Conservation (phyloP, 2,888 invertebrate genomes). For the Cyclophora punctaria region DNA sequence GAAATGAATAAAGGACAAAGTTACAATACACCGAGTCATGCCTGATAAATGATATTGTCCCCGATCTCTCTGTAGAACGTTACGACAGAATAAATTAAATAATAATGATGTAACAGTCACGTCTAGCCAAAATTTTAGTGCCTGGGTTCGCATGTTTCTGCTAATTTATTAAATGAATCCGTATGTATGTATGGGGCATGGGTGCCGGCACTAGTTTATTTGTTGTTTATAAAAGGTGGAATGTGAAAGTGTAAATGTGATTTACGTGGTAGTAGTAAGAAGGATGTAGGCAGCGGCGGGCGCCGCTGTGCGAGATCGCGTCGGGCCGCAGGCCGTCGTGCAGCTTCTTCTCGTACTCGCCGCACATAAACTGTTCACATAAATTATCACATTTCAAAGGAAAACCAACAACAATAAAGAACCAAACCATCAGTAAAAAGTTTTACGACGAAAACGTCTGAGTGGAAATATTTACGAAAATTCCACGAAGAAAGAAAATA, state of each 20-base stretch:
- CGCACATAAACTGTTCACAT: constrained; percentile 48
- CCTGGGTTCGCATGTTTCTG: constrained; percentile 32
- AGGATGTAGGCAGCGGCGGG: constrained; percentile 53
- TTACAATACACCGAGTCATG: constrained; percentile 13
- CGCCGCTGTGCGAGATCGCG: constrained; percentile 40
- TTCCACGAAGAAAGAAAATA: background rate
- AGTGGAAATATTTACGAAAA: too few relatives aligned
- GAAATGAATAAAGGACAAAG: constrained; percentile 13
- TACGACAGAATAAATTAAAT: constrained; percentile 26
- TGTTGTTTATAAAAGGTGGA: constrained; percentile 20
- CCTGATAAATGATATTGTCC: constrained; percentile 25
- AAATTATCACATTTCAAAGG: too few relatives aligned
- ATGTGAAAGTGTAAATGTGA: constrained; percentile 21
- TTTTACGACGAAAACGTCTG: too few relatives aligned
- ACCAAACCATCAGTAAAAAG: too few relatives aligned
- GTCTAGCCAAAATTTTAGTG: constrained; percentile 24
- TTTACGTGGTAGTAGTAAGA: constrained; percentile 67
- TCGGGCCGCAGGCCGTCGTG: constrained; percentile 42
- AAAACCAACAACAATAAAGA: too few relatives aligned
- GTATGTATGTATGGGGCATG: constrained; percentile 10
- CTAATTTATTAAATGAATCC: constrained; percentile 25
- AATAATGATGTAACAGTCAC: constrained; percentile 28
- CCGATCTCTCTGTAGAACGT: constrained; percentile 21
- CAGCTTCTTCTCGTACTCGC: constrained; percentile 43
- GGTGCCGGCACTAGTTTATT: constrained; percentile 10